phyloP scores from a whole-genome alignment of 2,888 invertebrate species.

The Melitaea athalia region DNA sequence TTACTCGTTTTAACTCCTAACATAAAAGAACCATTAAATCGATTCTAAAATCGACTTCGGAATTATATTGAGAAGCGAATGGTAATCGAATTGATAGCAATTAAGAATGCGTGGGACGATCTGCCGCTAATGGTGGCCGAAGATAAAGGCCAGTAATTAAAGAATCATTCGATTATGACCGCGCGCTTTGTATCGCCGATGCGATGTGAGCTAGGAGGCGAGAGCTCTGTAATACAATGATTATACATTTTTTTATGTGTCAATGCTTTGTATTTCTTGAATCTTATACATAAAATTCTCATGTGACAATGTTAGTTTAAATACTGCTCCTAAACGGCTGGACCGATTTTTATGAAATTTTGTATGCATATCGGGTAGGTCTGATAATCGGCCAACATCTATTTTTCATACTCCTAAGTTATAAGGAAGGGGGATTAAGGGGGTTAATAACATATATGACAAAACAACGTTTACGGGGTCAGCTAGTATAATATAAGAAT shows the following conservation, averaged over 20 bases:
- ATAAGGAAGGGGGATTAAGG: no score
- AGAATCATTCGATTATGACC: constrained; percentile 71
- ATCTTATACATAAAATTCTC: no score
- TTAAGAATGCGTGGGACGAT: constrained; percentile 58
- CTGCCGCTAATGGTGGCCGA: constrained; percentile 58
- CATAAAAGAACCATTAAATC: constrained; percentile 41
- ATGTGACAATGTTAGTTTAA: no score
- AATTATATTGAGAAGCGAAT: constrained; percentile 25
- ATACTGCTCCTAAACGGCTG: no score
- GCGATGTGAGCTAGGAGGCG: constrained; percentile 47
- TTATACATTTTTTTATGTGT: not conserved
- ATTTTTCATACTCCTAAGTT: no score
- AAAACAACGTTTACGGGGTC: no score
- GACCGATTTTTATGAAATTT: no score
- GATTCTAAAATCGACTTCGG: constrained; percentile 38
- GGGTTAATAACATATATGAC: no score
- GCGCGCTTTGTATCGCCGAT: constrained; percentile 56
- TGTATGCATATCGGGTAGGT: no score
- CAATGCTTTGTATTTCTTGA: not conserved
- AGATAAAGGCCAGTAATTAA: constrained; percentile 72
- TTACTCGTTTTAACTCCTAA: constrained; percentile 27
- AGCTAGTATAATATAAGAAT: no score
- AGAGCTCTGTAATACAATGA: not conserved
- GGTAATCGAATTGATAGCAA: constrained; percentile 47
- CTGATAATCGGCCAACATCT: no score